Evolutionary conservation across 2,888 invertebrate genomes (phyloP).

Genomic region (Chrysolina americana): DNA sequence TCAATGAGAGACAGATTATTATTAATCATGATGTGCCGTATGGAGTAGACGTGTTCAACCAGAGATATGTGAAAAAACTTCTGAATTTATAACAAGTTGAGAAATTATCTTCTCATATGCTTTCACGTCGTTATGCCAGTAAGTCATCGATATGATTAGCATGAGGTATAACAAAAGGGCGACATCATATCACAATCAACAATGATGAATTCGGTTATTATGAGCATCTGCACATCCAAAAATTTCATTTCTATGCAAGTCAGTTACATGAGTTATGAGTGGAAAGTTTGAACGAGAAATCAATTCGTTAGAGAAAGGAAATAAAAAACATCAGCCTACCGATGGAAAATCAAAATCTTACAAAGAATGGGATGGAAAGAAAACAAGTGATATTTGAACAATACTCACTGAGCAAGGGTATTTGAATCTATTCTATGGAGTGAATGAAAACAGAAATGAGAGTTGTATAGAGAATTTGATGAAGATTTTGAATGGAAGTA

Average conservation of each 20-base stretch:
- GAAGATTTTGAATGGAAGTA: not conserved
- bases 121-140: no score
- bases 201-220: not conserved
- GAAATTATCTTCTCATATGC: no score
- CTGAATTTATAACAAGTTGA: no score
- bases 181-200: not conserved
- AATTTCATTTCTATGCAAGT: not conserved
- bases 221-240: not conserved
- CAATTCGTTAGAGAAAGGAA: not conserved
- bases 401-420: not conserved
- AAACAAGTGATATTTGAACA: not conserved
- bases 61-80: no score
- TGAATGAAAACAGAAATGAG: not conserved
- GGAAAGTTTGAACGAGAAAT: not conserved
- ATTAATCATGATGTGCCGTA: no score
- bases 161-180: no score
- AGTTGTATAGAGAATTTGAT: not conserved
- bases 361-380: not conserved
- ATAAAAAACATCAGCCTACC: not conserved
- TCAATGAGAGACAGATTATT: no score
- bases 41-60: no score
- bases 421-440: not conserved
- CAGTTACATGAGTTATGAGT: not conserved
- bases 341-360: not conserved
- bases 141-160: no score